Percentiles rank a stretch among this genome's conserved stretches.
Conservation (phyloP, 2,113 vertebrate genomes). For the Grantiella picta region DNA sequence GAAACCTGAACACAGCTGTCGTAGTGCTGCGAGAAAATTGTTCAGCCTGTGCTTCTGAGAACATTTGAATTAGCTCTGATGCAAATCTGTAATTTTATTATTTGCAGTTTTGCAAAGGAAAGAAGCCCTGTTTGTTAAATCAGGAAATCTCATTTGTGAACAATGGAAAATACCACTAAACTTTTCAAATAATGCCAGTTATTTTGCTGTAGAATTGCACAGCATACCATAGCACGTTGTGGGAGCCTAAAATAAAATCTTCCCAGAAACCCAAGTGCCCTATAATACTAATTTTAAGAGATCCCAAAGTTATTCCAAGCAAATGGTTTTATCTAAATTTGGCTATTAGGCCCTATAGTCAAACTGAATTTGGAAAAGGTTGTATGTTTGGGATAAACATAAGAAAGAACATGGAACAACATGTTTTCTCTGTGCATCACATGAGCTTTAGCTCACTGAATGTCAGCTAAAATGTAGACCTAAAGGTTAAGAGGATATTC, state of each 20-base stretch:
- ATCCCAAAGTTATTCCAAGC: slow-evolving; percentile 12
- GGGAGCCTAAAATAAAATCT: slow-evolving; percentile 48
- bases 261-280: slow-evolving; percentile 51
- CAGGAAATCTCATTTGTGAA: not conserved
- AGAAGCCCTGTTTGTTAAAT: not conserved
- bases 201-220: slow-evolving; percentile 5
- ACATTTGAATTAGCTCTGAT: not conserved
- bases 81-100: not conserved
- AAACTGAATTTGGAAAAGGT: not conserved
- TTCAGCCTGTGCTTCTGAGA: not conserved
- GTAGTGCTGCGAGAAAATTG: not conserved
- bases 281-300: slow-evolving; percentile 55
- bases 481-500: not conserved
- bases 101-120: not conserved
- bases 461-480: not conserved
- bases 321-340: slow-evolving; percentile 49
- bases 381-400: not conserved
- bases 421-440: not conserved
- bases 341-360: not conserved
- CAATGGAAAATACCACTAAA: slow-evolving; percentile 35
- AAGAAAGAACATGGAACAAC: not conserved
- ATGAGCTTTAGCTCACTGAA: not conserved
- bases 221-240: slow-evolving; percentile 20
- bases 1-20: not conserved
- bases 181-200: not conserved